Evolutionary conservation across 2,888 invertebrate genomes (phyloP).

Genomic region (Drosophila emarginata): DNA sequence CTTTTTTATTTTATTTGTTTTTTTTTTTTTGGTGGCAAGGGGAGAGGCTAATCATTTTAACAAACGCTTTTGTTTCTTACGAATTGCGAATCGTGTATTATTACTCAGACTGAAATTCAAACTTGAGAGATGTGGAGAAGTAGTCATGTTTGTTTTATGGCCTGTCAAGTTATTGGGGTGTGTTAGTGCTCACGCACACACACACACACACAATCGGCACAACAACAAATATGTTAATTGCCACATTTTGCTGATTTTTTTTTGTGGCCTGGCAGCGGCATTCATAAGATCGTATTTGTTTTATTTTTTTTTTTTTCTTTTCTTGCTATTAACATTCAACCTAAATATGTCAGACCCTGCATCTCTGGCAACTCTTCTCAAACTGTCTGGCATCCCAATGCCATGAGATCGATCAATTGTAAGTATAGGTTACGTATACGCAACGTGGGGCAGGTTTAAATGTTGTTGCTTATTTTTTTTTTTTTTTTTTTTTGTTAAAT

Average conservation of each 20-base stretch:
- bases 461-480: conserved; percentile 23
- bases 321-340: conserved; percentile 60
- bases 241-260: conserved; percentile 67
- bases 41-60: conserved; percentile 36
- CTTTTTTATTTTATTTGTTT: conserved; percentile 5
- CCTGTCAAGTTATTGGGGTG: conserved; percentile 57
- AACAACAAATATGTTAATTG: conserved; percentile 67
- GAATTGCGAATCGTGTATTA: conserved; percentile 33
- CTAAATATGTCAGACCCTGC: conserved; percentile 65
- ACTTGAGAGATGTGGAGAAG: conserved; percentile 10
- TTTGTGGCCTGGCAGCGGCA: conserved; percentile 49
- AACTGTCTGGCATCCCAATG: conserved; percentile 36
- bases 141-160: conserved; percentile 52
- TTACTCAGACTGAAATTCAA: conserved; percentile 39
- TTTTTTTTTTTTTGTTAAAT: too few relatives aligned
- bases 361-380: conserved; percentile 26
- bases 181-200: conserved; percentile 39
- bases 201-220: conserved; percentile 12
- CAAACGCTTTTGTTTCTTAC: conserved; percentile 38
- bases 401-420: conserved; percentile 36
- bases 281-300: conserved; percentile 39
- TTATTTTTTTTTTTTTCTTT: conserved; percentile 21
- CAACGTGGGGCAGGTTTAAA: conserved; percentile 28
- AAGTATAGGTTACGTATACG: conserved; percentile 37
- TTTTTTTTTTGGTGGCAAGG: conserved; percentile 17